phyloP scores from a whole-genome alignment of 2,888 invertebrate genomes.

The Drosophila setosimentum region DNA sequence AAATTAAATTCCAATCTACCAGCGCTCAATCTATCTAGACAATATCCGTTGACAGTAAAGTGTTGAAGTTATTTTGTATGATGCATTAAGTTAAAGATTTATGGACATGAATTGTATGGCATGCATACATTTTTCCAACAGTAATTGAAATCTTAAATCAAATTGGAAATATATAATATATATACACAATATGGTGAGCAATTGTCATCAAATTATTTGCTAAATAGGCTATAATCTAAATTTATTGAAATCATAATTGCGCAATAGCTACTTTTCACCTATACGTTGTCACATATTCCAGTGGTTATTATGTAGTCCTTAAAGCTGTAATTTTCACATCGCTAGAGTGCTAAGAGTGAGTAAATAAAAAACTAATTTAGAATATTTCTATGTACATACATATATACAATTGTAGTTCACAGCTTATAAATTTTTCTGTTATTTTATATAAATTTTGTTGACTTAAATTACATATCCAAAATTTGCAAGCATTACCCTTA shows the following conservation, averaged over 20 bases:
- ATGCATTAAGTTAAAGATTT: not conserved
- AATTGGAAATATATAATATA: not conserved
- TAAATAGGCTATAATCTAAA: not conserved
- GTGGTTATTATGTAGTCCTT: too few relatives aligned
- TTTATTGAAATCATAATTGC: not conserved
- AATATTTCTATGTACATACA: not conserved
- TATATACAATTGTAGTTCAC: not conserved
- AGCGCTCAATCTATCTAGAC: not conserved
- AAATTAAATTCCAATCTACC: not conserved
- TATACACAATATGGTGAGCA: not conserved
- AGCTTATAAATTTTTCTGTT: not conserved
- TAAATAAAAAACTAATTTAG: not conserved
- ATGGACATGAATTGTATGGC: too few relatives aligned
- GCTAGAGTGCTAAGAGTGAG: not conserved
- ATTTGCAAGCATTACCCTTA: not conserved
- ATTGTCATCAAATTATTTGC: not conserved
- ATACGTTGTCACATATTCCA: not conserved
- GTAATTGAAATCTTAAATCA: not conserved
- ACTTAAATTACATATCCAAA: conserved; percentile 3
- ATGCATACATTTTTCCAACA: not conserved
- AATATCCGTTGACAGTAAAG: conserved; percentile 1
- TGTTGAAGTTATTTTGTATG: not conserved
- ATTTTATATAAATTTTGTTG: not conserved
- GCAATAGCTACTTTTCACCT: not conserved
- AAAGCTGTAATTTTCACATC: too few relatives aligned